A percentile compares a stretch with the other conserved stretches of the same genome.
These are phyloP conservation scores for Mesocricetus auratus DNA, from an alignment of 2,113 vertebrate genomes.

Conservation along the genomic window DNA sequence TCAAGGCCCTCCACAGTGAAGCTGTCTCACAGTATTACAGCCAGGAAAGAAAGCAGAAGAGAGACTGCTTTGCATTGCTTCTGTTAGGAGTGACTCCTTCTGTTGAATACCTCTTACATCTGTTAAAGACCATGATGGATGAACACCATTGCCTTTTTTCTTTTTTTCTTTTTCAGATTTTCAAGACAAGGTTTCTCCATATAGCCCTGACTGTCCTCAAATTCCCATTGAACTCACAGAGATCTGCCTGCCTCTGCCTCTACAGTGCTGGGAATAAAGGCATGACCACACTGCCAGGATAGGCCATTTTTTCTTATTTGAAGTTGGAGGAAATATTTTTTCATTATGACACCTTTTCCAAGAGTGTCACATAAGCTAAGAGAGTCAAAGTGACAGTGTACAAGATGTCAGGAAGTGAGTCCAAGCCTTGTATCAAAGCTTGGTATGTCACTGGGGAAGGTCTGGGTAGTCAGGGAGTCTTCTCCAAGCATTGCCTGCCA, in stretches of 20 bases:
- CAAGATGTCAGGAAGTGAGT: neutral
- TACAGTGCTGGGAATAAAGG: neutral
- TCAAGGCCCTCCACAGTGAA: conserved; percentile 60
- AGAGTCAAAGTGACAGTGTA: neutral
- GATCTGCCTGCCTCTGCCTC: neutral
- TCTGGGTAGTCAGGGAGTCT: neutral
- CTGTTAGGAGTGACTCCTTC: conserved; percentile 90
- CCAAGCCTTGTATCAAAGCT: neutral
- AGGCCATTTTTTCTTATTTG: neutral
- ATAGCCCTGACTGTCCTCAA: neutral
- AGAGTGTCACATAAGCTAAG: neutral
- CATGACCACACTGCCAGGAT: neutral
- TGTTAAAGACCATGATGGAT: neutral
- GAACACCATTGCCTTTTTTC: neutral
- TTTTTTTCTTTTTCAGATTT: neutral
- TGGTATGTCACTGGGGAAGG: neutral
- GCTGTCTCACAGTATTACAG: conserved; percentile 75
- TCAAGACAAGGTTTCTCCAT: neutral
- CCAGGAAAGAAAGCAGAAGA: conserved; percentile 93
- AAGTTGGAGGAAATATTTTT: neutral
- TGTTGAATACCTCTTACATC: neutral
- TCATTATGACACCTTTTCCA: neutral
- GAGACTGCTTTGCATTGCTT: conserved; percentile 96
- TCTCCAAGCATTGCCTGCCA: neutral
- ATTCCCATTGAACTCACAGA: neutral